Percentiles rank a stretch among this genome's conserved stretches.
Evolutionary conservation across 1,140 invertebrate genomes (phyloP).

Genomic region (Polyergus mexicanus): DNA sequence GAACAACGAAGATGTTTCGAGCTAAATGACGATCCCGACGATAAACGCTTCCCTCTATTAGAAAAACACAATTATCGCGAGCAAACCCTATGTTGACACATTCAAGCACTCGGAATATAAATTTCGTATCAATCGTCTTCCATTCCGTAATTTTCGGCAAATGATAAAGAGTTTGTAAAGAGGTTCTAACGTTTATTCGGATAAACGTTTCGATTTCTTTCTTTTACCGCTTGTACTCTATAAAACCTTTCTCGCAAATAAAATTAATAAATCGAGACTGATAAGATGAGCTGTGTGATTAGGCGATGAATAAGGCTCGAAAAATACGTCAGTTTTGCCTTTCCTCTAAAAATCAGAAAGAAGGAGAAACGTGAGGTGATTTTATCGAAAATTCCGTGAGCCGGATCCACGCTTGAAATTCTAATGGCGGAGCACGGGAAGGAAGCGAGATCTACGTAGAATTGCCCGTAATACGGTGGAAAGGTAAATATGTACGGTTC

Average conservation of each 20-base stretch:
- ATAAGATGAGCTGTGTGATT: conserved; percentile 30
- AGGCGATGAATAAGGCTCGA: conserved; percentile 24
- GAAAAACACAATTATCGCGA: not conserved
- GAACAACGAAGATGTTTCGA: conserved; percentile 11
- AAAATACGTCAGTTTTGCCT: not conserved
- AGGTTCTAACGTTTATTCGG: not conserved
- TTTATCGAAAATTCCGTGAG: conserved; percentile 62
- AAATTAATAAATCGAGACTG: conserved; percentile 38
- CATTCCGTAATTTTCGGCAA: not conserved
- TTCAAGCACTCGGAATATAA: not conserved
- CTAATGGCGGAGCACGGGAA: conserved; percentile 50
- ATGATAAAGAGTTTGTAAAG: not conserved
- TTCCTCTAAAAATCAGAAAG: not conserved
- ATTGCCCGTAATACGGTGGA: conserved; percentile 55
- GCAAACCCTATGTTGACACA: conserved; percentile 17
- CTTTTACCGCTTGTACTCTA: not conserved
- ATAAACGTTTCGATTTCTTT: not conserved
- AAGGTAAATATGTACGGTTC: conserved; percentile 52
- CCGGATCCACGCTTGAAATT: conserved; percentile 59
- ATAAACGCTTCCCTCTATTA: not conserved
- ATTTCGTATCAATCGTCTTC: not conserved
- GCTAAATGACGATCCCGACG: conserved; percentile 32
- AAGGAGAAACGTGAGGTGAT: conserved; percentile 22
- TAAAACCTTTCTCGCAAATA: no score
- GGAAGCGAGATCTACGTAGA: conserved; percentile 59